Percentiles rank a stretch among this genome's conserved stretches.
Conservation (phyloP, 2,888 invertebrate genomes). For the Eugnorisma glareosa region DNA sequence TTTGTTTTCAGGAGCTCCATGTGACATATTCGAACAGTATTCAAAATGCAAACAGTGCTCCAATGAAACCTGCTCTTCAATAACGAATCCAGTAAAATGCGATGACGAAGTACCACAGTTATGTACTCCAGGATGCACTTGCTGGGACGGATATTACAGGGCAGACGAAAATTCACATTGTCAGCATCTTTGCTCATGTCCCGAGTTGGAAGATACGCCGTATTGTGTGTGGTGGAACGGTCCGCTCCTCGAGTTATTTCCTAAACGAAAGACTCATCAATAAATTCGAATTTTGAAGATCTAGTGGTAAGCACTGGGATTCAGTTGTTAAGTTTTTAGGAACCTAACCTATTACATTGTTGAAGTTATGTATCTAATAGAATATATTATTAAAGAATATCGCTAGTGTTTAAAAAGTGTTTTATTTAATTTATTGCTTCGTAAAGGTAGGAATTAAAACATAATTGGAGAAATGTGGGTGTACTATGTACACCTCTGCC, state of each 20-base stretch:
- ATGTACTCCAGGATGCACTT: neutral
- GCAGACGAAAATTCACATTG: too few relatives aligned
- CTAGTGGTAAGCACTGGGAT: too few relatives aligned
- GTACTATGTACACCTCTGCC: too few relatives aligned
- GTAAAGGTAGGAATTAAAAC: too few relatives aligned
- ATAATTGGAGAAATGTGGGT: too few relatives aligned
- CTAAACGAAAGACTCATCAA: neutral
- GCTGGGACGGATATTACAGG: constrained; percentile 1
- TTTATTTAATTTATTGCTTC: too few relatives aligned
- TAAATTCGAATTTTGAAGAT: neutral
- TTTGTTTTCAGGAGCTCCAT: neutral
- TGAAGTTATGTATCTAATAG: neutral
- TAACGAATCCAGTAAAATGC: neutral
- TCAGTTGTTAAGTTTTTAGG: neutral
- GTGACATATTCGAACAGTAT: neutral
- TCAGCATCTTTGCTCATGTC: too few relatives aligned
- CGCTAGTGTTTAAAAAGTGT: too few relatives aligned
- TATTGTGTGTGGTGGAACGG: neutral
- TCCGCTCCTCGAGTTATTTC: too few relatives aligned
- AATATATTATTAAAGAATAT: too few relatives aligned
- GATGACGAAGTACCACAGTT: too few relatives aligned
- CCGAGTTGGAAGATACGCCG: neutral
- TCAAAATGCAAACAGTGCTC: neutral
- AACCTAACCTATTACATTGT: neutral
- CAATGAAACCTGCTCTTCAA: neutral